Base-by-base conservation (phyloP, 1,140 invertebrate genomes). In the Polypedilum pembai region DNA sequence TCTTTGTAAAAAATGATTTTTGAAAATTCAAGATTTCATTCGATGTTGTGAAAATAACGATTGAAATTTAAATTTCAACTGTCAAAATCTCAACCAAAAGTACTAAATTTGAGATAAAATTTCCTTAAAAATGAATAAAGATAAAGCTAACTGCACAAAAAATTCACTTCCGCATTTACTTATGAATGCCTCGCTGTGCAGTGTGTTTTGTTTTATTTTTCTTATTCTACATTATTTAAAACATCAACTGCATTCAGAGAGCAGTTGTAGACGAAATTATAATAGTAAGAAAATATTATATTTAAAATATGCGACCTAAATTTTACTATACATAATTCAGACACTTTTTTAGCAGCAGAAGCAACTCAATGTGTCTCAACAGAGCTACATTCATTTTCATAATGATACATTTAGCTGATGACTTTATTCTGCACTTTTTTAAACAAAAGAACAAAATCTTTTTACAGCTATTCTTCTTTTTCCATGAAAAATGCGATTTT, bases 371-470 rank as follows among this genome's bases (percentile, higher is more conserved):
- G 45, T 15, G 45, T 33, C 24, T 33, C 24, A 33, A 5, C 5
- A 56, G 45, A 56, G 45, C 45, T 56, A 56, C n/a, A n/a, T 56
- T n/a, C 45, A 56, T 56, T 56, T 56, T 56, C 45, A 56, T 56
- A 56, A 56, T 56, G 45, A 56, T 56, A 56, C 45, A 12, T n/a
- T 56, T 56, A 56, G 45, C 24, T 56, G 45, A 56, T 56, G 45
- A 56, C 45, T 56, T 56, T 56, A 12, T 56, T 56, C 45, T 56
- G 45, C 45, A 56, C 45, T 56, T 56, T 33, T n/a, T 15, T 12
- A 56, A 56, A 56, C 45, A 56, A 56, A 56, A 33, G 24, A 33
- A 33, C 5, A 33, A 33, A 56, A 12, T 56, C n/a, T 56, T 56
- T 56, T 56, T 56, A 56, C 45, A 8, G 45, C 45, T 56, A 56